A percentile compares a stretch with the other conserved stretches of the same genome.
Evolutionary conservation across 2,113 vertebrate genomes (phyloP).

Genomic region (Datnioides undecimradiatus): DNA sequence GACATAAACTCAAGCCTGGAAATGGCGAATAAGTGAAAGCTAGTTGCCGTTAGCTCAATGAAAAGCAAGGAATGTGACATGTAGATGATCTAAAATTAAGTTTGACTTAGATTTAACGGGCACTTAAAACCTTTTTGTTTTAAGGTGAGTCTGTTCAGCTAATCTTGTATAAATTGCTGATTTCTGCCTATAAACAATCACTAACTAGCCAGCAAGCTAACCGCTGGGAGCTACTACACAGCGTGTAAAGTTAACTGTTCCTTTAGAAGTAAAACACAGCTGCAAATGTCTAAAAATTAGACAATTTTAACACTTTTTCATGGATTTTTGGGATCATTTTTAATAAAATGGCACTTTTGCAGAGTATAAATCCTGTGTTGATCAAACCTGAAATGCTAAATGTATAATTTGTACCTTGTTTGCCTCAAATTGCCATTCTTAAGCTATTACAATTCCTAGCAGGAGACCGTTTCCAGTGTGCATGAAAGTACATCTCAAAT

Average conservation of each 20-base stretch:
- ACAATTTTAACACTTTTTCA: too few relatives aligned
- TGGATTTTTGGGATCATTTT: too few relatives aligned
- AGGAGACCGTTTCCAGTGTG: too few relatives aligned
- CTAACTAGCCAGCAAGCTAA: not conserved
- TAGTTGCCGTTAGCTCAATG: not conserved
- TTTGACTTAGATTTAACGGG: not conserved
- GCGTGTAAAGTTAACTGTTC: not conserved
- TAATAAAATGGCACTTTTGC: not conserved
- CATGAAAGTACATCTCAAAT: not conserved
- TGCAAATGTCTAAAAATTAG: too few relatives aligned
- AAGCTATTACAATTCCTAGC: not conserved
- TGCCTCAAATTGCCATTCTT: not conserved
- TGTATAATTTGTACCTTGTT: not conserved
- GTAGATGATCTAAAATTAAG: not conserved
- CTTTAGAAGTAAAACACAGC: not conserved
- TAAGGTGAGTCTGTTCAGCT: not conserved
- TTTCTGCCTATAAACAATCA: not conserved
- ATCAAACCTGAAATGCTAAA: not conserved
- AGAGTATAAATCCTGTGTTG: not conserved
- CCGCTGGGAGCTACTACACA: not conserved
- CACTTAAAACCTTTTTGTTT: not conserved
- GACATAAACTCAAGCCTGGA: not conserved
- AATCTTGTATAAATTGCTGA: not conserved
- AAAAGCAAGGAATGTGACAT: not conserved
- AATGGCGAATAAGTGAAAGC: not conserved